Percentiles rank a stretch among this genome's conserved stretches.
Evolutionary conservation across 2,888 invertebrate genomes (phyloP).

Genomic region (Cephus spinipes): DNA sequence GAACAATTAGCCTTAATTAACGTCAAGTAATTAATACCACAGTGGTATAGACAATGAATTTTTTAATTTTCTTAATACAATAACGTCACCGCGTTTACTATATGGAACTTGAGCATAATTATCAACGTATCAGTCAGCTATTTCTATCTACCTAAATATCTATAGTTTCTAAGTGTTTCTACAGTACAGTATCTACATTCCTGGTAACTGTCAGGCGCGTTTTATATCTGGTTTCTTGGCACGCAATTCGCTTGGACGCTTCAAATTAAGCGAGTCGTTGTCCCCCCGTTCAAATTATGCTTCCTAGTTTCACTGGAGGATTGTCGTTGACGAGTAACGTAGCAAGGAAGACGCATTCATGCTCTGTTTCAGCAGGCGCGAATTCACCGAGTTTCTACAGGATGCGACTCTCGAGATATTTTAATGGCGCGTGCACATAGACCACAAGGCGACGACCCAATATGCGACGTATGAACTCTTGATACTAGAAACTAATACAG

Average conservation of each 20-base stretch:
- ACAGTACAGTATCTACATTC: neutral
- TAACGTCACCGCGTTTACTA: neutral
- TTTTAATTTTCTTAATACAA: neutral
- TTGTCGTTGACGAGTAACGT: conserved; percentile 38
- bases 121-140: neutral
- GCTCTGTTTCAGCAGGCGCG: conserved; percentile 60
- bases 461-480: neutral
- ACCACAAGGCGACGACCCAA: neutral
- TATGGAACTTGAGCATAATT: neutral
- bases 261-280: conserved; percentile 12
- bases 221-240: neutral
- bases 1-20: neutral
- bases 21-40: neutral
- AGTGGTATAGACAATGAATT: neutral
- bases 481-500: neutral
- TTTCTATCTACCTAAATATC: neutral
- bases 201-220: neutral
- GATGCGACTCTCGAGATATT: conserved; percentile 49
- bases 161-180: neutral
- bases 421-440: conserved; percentile 31
- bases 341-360: conserved; percentile 56
- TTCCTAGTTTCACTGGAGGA: conserved; percentile 55
- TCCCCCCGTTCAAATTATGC: conserved; percentile 35
- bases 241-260: conserved; percentile 7
- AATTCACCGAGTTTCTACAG: conserved; percentile 60